Evolutionary conservation across 2,113 vertebrate genomes (phyloP).

Genomic region (Hippoglossus stenolepis): DNA sequence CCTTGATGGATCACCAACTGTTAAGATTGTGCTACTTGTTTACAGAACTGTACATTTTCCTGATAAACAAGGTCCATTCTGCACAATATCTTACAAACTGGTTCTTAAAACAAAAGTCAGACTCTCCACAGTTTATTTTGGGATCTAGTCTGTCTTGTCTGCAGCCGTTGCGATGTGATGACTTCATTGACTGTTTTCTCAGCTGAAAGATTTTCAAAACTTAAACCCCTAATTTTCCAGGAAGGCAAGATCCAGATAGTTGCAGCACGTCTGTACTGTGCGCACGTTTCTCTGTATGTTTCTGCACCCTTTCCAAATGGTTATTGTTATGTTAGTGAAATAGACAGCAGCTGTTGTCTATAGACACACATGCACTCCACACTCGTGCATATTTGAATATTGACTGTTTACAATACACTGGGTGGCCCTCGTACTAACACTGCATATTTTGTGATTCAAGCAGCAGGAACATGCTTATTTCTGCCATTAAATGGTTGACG

Average conservation of each 20-base stretch:
- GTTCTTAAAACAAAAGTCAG: not conserved
- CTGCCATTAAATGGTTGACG: not conserved
- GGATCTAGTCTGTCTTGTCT: constrained; percentile 1
- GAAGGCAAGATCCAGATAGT: not conserved
- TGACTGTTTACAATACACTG: too few relatives aligned
- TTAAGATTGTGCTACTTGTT: constrained; percentile 3
- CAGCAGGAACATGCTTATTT: not conserved
- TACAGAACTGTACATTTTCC: constrained; percentile 3
- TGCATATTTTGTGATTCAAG: not conserved
- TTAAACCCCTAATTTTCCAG: too few relatives aligned
- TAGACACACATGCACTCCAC: too few relatives aligned
- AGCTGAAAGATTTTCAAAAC: not conserved
- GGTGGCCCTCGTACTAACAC: not conserved
- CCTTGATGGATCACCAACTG: not conserved
- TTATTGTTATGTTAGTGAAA: too few relatives aligned
- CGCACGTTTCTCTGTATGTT: too few relatives aligned
- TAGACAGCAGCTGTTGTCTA: too few relatives aligned
- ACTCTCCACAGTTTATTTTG: constrained; percentile 13
- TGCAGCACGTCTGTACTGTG: not conserved
- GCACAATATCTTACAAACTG: not conserved
- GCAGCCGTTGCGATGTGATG: not conserved
- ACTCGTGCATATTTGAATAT: too few relatives aligned
- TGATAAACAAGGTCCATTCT: constrained; percentile 12
- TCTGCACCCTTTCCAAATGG: too few relatives aligned
- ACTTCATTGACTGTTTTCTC: not conserved